Evolutionary conservation across 2,113 vertebrate genomes (phyloP).

Genomic region (Salvelinus alpinus): DNA sequence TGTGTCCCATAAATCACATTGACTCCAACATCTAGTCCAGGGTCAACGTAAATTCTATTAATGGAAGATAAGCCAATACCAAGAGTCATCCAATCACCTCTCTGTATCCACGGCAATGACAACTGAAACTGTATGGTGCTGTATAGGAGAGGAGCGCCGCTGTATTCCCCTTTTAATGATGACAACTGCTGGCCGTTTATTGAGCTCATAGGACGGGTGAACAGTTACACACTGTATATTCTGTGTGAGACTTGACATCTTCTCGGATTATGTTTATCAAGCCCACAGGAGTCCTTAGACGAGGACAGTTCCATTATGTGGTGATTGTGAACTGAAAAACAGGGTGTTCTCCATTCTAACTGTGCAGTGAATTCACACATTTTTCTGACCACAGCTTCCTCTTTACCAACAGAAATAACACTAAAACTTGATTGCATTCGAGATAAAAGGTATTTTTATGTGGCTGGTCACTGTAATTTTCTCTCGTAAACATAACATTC

Average conservation of each 20-base stretch:
- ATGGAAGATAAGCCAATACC: background rate
- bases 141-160: background rate
- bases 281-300: no score
- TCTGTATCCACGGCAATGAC: slow-evolving; percentile 1
- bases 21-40: background rate
- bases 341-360: no score
- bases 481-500: background rate
- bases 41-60: background rate
- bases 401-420: background rate
- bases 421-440: background rate
- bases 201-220: background rate
- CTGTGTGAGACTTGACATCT: no score
- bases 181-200: background rate
- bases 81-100: background rate
- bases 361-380: background rate
- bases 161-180: background rate
- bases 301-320: no score
- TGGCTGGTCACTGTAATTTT: background rate
- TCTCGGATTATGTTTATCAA: no score
- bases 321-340: no score
- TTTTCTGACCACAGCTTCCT: background rate
- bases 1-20: slow-evolving; percentile 3
- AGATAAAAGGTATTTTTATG: background rate
- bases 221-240: no score
- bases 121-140: background rate